These are phyloP conservation scores for Melopsittacus undulatus DNA, from an alignment of 2,797 vertebrate genomes.

Conservation along the genomic window DNA sequence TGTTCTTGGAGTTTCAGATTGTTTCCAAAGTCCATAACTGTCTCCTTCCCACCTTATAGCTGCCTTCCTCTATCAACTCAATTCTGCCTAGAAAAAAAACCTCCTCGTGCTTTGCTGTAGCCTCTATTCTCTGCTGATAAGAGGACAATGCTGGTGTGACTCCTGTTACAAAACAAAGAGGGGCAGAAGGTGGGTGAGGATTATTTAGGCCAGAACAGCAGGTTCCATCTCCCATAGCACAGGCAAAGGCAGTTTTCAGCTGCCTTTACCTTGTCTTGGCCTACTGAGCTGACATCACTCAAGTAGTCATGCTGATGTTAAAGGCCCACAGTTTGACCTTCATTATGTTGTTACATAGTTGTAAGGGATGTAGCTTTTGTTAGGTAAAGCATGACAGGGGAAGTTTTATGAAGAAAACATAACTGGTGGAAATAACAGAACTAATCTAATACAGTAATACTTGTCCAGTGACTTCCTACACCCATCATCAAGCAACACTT, in stretches of 20 bases:
- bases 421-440: neutral
- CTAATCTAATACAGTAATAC: neutral
- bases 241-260: neutral
- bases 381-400: neutral
- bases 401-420: neutral
- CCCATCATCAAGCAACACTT: neutral
- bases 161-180: neutral
- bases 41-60: neutral
- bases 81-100: neutral
- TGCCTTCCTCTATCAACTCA: neutral
- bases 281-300: neutral
- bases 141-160: neutral
- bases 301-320: neutral
- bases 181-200: neutral
- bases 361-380: neutral
- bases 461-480: neutral
- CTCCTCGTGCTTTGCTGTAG: neutral
- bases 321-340: neutral
- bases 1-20: neutral
- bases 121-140: neutral
- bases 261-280: neutral
- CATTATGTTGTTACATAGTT: neutral
- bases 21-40: neutral
- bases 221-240: neutral
- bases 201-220: neutral